These are phyloP conservation scores for Pardalotus punctatus DNA, from an alignment of 2,113 vertebrate genomes.

Conservation along the genomic window DNA sequence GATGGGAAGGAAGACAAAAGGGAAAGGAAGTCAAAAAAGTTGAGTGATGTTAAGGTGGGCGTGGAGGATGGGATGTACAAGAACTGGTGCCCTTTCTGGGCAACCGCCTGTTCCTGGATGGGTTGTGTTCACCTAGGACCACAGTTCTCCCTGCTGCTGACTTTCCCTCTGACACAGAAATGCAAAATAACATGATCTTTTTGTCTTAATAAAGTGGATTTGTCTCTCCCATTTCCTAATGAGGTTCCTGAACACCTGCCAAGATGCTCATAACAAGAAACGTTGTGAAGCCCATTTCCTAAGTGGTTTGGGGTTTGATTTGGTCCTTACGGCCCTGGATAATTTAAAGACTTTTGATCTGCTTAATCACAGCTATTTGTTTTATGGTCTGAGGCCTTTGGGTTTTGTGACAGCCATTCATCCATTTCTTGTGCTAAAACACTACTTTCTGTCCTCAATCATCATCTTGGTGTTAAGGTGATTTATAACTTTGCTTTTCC, in stretches of 20 bases:
- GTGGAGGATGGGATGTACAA: rapidly evolving
- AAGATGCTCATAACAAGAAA: conserved; percentile 6
- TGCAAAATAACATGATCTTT: not conserved
- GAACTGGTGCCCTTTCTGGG: not conserved
- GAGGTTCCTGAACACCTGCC: conserved; percentile 7
- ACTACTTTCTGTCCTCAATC: not conserved
- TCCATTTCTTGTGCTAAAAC: not conserved
- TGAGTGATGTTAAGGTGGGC: not conserved
- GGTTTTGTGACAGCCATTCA: not conserved
- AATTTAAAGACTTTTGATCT: conserved; percentile 50
- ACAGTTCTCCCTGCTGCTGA: not conserved
- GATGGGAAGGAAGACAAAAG: not conserved
- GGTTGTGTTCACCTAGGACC: not conserved
- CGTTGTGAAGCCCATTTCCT: conserved; percentile 30
- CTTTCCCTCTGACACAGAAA: not conserved
- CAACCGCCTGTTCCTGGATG: not conserved
- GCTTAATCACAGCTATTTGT: conserved; percentile 40
- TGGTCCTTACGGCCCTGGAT: not conserved
- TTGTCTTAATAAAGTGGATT: not conserved
- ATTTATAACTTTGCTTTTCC: conserved; percentile 30
- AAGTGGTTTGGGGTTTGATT: conserved; percentile 38
- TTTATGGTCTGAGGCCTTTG: conserved; percentile 33
- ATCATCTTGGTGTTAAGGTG: not conserved
- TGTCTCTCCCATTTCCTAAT: conserved; percentile 10
- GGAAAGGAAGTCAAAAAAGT: not conserved